Evolutionary conservation across 2,113 vertebrate species (phyloP).

Genomic region (Canis aureus): DNA sequence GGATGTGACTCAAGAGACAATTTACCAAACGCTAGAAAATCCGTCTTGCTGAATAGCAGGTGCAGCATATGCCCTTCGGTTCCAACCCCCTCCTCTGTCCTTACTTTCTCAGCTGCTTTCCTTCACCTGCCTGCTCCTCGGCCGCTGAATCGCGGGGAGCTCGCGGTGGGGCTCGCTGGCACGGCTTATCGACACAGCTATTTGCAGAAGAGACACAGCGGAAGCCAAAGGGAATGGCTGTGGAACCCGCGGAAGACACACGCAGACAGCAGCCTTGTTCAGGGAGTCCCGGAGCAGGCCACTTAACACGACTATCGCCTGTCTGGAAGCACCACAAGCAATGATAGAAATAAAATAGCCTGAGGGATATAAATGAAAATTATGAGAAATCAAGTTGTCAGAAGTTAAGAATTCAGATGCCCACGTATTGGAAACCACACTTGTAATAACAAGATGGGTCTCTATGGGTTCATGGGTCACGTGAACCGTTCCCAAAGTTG

Average conservation of each 20-base stretch:
- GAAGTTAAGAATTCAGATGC: not conserved
- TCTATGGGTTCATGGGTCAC: not conserved
- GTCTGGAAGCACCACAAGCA: conserved; percentile 4
- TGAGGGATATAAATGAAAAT: conserved; percentile 23
- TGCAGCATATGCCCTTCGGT: not conserved
- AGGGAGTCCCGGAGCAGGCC: not conserved
- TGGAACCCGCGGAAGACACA: not conserved
- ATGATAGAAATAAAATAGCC: conserved; percentile 13
- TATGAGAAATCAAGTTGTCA: not conserved
- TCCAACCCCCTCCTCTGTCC: conserved; percentile 12
- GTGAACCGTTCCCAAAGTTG: not conserved
- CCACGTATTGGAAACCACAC: not conserved
- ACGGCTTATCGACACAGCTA: not conserved
- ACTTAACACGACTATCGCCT: not conserved
- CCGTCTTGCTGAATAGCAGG: not conserved
- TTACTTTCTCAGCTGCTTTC: conserved; percentile 2
- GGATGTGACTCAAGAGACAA: conserved; percentile 36
- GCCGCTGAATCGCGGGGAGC: not conserved
- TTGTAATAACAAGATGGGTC: not conserved
- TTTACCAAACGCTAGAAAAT: conserved; percentile 39
- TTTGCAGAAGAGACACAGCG: not conserved
- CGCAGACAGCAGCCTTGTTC: not conserved
- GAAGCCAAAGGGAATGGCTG: not conserved
- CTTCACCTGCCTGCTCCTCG: conserved; percentile 19
- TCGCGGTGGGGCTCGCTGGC: not conserved